These are phyloP conservation scores for Caranx ignobilis DNA, from an alignment of 2,113 vertebrate species.

Conservation along the genomic window DNA sequence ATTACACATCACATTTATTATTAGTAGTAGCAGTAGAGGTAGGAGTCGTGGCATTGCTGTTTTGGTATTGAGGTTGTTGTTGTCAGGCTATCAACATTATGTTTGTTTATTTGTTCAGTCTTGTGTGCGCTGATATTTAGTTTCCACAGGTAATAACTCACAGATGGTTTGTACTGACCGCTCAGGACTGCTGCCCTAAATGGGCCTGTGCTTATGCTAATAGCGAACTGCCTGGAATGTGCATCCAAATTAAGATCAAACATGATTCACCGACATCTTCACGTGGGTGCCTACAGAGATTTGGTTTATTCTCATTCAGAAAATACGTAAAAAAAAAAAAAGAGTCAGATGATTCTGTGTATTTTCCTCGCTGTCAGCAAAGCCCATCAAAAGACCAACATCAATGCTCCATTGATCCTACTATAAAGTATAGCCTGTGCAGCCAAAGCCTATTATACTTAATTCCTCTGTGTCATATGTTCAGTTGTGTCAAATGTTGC, in stretches of 20 bases:
- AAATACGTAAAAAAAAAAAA: background rate
- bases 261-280: constrained; percentile 10
- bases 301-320: background rate
- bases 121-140: constrained; percentile 20
- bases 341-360: background rate
- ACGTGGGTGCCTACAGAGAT: background rate
- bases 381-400: background rate
- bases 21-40: background rate
- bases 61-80: constrained; percentile 29
- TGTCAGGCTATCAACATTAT: constrained; percentile 28
- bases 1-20: constrained; percentile 35
- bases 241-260: constrained; percentile 53
- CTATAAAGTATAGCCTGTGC: background rate
- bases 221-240: constrained; percentile 45
- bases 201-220: constrained; percentile 19
- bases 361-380: background rate
- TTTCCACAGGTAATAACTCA: constrained; percentile 51
- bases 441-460: background rate
- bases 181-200: constrained; percentile 20
- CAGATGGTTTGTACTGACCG: constrained; percentile 33
- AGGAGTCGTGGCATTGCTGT: background rate
- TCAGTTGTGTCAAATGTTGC: too few species aligned
- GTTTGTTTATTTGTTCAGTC: constrained; percentile 18
- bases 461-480: too few species aligned
- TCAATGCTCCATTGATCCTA: background rate